Conservation (phyloP, 2,797 vertebrate genomes). For the Lithobates pipiens region DNA sequence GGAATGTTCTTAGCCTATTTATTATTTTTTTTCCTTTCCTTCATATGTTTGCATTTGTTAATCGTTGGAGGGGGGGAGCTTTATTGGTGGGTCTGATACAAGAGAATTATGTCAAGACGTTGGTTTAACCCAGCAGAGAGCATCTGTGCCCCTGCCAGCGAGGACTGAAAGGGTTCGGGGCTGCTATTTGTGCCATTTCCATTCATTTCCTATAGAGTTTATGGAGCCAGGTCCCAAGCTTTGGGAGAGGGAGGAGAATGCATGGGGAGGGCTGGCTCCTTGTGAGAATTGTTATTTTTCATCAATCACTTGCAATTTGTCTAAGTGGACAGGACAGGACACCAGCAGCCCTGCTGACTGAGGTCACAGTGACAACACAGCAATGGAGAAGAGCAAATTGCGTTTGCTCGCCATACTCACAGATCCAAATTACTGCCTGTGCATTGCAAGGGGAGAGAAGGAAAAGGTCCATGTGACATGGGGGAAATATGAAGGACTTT, state of each 20-base stretch:
- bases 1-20: slow-evolving; percentile 2
- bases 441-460: slow-evolving; percentile 74
- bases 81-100: slow-evolving; percentile 34
- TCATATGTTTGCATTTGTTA: slow-evolving; percentile 39
- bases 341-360: slow-evolving; percentile 78
- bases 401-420: slow-evolving; percentile 70
- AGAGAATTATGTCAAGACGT: slow-evolving; percentile 49
- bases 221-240: slow-evolving; percentile 33
- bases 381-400: slow-evolving; percentile 77
- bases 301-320: slow-evolving; percentile 84
- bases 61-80: not conserved
- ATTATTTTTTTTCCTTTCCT: slow-evolving; percentile 14
- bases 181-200: slow-evolving; percentile 39
- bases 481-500: slow-evolving; percentile 94
- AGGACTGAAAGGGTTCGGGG: slow-evolving; percentile 20
- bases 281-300: slow-evolving; percentile 86
- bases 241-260: slow-evolving; percentile 33
- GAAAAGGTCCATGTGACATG: slow-evolving; percentile 87
- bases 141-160: slow-evolving; percentile 40
- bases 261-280: slow-evolving; percentile 65
- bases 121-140: slow-evolving; percentile 15
- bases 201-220: slow-evolving; percentile 52
- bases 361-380: slow-evolving; percentile 79
- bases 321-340: slow-evolving; percentile 80
- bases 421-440: slow-evolving; percentile 70